Conservation (phyloP, 2,797 vertebrate genomes). For the Arctocebus calabarensis region DNA sequence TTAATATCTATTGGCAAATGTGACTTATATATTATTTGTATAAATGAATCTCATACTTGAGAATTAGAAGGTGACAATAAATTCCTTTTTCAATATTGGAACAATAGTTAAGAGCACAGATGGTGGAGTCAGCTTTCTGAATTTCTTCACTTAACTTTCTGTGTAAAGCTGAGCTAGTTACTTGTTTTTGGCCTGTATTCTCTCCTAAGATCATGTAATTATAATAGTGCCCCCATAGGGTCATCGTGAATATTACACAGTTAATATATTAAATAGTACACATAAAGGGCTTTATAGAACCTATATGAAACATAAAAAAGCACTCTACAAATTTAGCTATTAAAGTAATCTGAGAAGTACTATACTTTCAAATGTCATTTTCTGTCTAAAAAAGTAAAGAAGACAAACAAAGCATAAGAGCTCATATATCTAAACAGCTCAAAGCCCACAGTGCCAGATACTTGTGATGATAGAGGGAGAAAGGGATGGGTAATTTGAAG, state of each 20-base stretch:
- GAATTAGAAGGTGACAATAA: not conserved
- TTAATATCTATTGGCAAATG: not conserved
- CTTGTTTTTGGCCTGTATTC: not conserved
- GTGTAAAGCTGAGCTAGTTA: not conserved
- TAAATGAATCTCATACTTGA: not conserved
- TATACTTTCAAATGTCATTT: not conserved
- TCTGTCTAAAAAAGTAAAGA: not conserved
- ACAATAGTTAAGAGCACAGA: not conserved
- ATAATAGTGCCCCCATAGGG: not conserved
- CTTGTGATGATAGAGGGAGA: not conserved
- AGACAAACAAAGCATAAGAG: not conserved
- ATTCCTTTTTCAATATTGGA: not conserved
- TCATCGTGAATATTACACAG: not conserved
- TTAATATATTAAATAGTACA: not conserved
- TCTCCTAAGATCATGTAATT: not conserved
- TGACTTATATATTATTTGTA: not conserved
- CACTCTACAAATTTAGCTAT: not conserved
- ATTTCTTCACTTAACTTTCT: not conserved
- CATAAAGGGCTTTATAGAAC: not conserved
- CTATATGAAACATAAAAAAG: not conserved
- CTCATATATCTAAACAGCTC: not conserved
- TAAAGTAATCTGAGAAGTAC: not conserved
- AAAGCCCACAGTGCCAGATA: not conserved
- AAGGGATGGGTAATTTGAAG: not conserved
- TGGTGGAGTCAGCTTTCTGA: not conserved